Percentiles rank a stretch among this genome's conserved stretches.
These are phyloP conservation scores for Catocala fraxini DNA, from an alignment of 2,888 invertebrate genomes.

Conservation along the genomic window DNA sequence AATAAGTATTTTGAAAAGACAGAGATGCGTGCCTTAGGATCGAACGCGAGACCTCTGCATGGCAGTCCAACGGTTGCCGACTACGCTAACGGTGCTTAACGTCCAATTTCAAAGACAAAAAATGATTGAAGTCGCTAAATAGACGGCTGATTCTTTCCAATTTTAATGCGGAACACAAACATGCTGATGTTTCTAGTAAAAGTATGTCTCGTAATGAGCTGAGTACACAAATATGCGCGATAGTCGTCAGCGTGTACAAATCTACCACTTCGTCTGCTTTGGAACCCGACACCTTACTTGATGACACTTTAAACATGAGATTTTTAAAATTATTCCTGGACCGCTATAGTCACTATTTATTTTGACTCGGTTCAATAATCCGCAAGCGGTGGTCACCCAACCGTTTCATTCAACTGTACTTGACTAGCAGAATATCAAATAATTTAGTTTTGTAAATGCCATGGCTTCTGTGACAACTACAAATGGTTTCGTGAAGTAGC, in stretches of 20 bases:
- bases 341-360: constrained; percentile 17
- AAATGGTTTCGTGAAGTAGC: background rate
- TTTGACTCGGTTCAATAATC: constrained; percentile 19
- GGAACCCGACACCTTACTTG: constrained; percentile 32
- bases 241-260: constrained; percentile 33
- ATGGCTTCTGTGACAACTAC: background rate
- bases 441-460: background rate
- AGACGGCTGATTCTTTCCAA: too few relatives aligned
- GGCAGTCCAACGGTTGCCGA: too few relatives aligned
- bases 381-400: constrained; percentile 7
- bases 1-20: too few relatives aligned
- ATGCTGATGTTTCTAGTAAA: constrained; percentile 20
- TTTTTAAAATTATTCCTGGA: constrained; percentile 36
- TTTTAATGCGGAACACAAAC: too few relatives aligned
- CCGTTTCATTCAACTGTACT: background rate
- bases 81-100: too few relatives aligned
- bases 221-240: constrained; percentile 42
- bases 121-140: too few relatives aligned
- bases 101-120: too few relatives aligned
- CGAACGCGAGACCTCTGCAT: too few relatives aligned
- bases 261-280: constrained; percentile 54
- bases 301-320: constrained; percentile 29
- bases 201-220: constrained; percentile 42
- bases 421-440: background rate
- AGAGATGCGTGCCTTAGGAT: too few relatives aligned